These are phyloP conservation scores for Pomacea maculata DNA, from an alignment of 1,140 invertebrate genomes.

Conservation along the genomic window DNA sequence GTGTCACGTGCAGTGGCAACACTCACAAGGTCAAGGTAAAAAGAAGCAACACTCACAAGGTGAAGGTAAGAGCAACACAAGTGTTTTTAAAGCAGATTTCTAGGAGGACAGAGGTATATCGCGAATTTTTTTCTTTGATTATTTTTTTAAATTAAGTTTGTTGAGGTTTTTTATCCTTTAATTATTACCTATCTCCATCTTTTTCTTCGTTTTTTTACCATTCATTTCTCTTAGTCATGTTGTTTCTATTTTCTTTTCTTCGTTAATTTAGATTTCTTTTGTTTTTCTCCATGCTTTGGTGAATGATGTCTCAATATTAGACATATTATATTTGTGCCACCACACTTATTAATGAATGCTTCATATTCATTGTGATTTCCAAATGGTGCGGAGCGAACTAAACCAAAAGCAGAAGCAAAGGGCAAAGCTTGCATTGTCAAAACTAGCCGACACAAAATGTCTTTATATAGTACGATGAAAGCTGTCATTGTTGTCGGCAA, in stretches of 20 bases:
- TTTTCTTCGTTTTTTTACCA: background rate
- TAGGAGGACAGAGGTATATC: background rate
- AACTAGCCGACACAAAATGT: no score
- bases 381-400: background rate
- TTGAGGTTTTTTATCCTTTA: background rate
- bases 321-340: background rate
- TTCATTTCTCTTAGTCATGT: background rate
- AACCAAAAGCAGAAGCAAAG: background rate
- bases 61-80: conserved; percentile 15
- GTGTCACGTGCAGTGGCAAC: conserved; percentile 21
- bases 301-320: background rate
- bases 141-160: background rate
- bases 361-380: background rate
- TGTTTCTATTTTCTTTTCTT: background rate
- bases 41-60: conserved; percentile 5
- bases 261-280: background rate
- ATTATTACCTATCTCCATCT: background rate
- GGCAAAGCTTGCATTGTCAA: background rate
- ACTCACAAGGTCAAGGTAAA: conserved; percentile 10
- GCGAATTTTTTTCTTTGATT: no score
- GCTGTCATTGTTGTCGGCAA: no score
- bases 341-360: background rate
- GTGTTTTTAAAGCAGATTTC: background rate
- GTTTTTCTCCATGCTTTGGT: no score
- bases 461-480: no score